These are phyloP conservation scores for Polyodon spathula DNA, from an alignment of 2,113 vertebrate genomes.

Conservation along the genomic window DNA sequence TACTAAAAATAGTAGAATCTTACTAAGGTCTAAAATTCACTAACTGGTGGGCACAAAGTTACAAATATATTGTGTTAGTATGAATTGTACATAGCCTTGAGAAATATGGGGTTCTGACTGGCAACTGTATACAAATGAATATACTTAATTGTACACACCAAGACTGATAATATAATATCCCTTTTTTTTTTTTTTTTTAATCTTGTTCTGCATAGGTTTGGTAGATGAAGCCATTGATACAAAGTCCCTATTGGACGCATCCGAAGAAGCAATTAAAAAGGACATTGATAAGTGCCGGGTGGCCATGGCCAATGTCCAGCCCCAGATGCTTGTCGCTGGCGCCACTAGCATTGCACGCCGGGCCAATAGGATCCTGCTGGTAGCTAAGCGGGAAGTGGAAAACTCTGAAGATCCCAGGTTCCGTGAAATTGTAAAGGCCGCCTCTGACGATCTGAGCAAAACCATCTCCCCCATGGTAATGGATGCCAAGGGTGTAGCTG, in stretches of 20 bases:
- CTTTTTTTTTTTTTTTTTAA: neutral
- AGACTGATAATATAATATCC: too few relatives aligned
- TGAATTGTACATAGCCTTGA: too few relatives aligned
- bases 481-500: conserved; percentile 90
- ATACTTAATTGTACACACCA: too few relatives aligned
- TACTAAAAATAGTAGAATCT: too few relatives aligned
- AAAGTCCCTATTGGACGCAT: conserved; percentile 88
- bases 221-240: conserved; percentile 97
- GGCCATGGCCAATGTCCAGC: conserved; percentile 91
- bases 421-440: conserved; percentile 83
- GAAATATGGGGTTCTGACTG: too few relatives aligned
- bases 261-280: conserved; percentile 95
- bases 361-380: conserved; percentile 90
- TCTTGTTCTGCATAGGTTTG: conserved; percentile 57
- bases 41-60: too few relatives aligned
- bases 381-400: conserved; percentile 91
- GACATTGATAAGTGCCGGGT: conserved; percentile 93
- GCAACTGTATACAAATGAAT: too few relatives aligned
- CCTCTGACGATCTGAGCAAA: conserved; percentile 85
- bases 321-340: conserved; percentile 95
- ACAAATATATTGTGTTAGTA: too few relatives aligned
- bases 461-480: conserved; percentile 97
- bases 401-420: conserved; percentile 97
- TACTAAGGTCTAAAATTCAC: too few relatives aligned
- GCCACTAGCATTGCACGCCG: conserved; percentile 94